phyloP scores from a whole-genome alignment of 2,113 vertebrate genomes.

The Calcarius ornatus region DNA sequence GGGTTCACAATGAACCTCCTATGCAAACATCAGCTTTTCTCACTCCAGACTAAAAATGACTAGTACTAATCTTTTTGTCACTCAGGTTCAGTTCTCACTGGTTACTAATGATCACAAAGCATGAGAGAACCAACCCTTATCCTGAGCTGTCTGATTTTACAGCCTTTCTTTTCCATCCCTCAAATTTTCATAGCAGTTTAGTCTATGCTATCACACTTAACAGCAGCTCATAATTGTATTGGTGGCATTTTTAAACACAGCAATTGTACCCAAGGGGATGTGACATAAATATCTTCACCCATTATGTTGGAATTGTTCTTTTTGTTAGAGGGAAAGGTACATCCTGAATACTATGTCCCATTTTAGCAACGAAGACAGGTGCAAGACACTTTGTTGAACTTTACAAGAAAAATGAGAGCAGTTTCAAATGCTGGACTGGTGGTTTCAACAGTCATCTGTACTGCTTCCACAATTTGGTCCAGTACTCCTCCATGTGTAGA shows the following conservation, averaged over 20 bases:
- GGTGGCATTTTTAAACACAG: not conserved
- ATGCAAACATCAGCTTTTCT: not conserved
- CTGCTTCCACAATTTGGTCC: not conserved
- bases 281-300: not conserved
- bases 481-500: not conserved
- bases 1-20: not conserved
- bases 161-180: not conserved
- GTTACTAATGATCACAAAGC: constrained; percentile 25
- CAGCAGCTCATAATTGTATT: not conserved
- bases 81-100: not conserved
- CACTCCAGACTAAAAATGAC: not conserved
- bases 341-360: not conserved
- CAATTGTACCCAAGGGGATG: not conserved
- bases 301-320: not conserved
- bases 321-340: not conserved
- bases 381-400: not conserved
- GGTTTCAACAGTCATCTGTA: not conserved
- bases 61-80: constrained; percentile 21
- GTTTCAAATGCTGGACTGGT: not conserved
- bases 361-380: not conserved
- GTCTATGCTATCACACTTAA: not conserved
- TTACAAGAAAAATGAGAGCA: not conserved
- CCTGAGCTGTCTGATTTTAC: not conserved
- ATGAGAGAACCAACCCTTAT: not conserved
- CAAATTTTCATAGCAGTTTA: not conserved